These are phyloP conservation scores for Malurus cyaneus DNA, from an alignment of 2,113 vertebrate species.

Conservation along the genomic window DNA sequence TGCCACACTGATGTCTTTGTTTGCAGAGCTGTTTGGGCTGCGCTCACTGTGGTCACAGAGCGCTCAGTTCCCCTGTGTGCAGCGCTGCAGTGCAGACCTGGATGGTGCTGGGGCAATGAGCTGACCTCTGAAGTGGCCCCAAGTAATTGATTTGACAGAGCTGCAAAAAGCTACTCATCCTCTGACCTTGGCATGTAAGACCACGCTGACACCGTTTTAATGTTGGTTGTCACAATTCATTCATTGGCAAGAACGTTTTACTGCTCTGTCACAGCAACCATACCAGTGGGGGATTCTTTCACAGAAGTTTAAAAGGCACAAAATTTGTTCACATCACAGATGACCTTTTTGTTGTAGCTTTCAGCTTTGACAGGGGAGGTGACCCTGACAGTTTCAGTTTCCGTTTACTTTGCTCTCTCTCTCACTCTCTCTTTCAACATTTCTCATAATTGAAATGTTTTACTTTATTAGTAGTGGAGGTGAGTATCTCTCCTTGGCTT, in stretches of 20 bases:
- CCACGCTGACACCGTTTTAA: neutral
- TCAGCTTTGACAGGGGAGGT: neutral
- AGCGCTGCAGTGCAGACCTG: neutral
- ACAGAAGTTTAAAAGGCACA: neutral
- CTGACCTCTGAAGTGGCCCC: neutral
- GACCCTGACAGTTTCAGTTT: neutral
- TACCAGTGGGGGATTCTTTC: neutral
- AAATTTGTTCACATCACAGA: neutral
- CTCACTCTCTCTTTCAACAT: neutral
- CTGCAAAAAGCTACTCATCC: neutral
- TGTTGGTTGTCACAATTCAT: neutral
- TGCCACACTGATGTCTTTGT: neutral
- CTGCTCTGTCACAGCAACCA: neutral
- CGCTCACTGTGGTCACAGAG: accelerated
- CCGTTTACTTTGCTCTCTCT: neutral
- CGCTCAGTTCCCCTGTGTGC: neutral
- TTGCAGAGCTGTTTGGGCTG: neutral
- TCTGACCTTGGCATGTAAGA: neutral
- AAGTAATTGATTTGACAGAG: neutral
- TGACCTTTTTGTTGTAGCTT: neutral
- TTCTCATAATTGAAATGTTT: neutral
- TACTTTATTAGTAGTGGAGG: neutral
- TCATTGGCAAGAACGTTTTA: neutral
- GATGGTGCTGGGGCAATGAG: neutral
- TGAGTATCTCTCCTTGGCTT: neutral